Conservation (phyloP, 2,797 vertebrate genomes). For the Sebastes minor region DNA sequence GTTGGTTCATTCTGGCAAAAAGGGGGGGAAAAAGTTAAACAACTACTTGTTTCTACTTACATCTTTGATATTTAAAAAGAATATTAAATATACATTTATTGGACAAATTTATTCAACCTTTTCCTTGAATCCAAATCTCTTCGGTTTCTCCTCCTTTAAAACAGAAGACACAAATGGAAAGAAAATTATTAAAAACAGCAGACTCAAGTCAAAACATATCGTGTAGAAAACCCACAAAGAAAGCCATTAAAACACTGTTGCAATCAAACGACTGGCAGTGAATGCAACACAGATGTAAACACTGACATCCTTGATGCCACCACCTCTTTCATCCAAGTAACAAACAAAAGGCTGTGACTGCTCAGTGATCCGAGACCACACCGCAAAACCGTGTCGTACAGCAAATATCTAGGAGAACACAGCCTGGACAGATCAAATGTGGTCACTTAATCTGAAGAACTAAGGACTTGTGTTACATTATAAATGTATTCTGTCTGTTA, state of each 20-base stretch:
- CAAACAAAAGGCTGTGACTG: conserved; percentile 1
- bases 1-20: conserved; percentile 65
- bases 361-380: conserved; percentile 6
- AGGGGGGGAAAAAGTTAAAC: background rate
- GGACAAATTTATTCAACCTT: conserved; percentile 60
- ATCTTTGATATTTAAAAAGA: background rate
- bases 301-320: background rate
- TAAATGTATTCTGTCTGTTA: background rate
- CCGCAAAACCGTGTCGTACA: background rate
- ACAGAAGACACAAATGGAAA: conserved; percentile 14
- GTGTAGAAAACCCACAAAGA: background rate
- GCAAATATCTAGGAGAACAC: conserved; percentile 11
- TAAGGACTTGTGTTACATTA: background rate
- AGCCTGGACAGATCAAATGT: conserved; percentile 9
- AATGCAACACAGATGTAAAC: conserved; percentile 24
- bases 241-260: background rate
- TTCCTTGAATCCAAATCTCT: conserved; percentile 76
- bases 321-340: background rate
- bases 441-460: background rate
- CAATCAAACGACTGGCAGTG: conserved; percentile 1
- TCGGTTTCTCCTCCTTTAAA: conserved; percentile 76
- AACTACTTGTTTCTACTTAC: background rate
- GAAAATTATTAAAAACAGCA: background rate
- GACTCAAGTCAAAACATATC: background rate
- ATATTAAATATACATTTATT: background rate